Evolutionary conservation across 2,888 invertebrate genomes (phyloP).

Genomic region (Ectropis crepuscularia): DNA sequence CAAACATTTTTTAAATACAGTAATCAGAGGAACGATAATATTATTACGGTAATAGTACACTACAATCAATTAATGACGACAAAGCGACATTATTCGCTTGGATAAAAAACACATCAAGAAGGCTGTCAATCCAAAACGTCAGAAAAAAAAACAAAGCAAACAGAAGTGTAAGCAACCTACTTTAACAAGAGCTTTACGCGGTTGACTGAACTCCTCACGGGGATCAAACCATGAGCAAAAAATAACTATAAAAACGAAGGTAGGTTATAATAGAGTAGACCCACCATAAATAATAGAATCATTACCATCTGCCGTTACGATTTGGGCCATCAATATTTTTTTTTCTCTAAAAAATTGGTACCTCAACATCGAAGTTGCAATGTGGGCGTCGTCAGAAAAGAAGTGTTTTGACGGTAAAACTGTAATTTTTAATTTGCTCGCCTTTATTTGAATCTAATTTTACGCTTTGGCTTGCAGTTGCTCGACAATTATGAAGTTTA

Average conservation of each 20-base stretch:
- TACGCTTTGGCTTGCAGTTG: slow-evolving; percentile 4
- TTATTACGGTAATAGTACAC: no score
- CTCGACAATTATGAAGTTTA: no score
- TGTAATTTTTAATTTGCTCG: slow-evolving; percentile 67
- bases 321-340: slow-evolving; percentile 75
- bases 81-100: no score
- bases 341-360: slow-evolving; percentile 38
- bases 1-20: no score
- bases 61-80: no score
- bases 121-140: slow-evolving; percentile 1
- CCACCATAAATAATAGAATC: slow-evolving; percentile 83
- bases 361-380: slow-evolving; percentile 42
- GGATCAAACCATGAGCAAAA: slow-evolving; percentile 44
- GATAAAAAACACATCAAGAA: no score
- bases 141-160: slow-evolving; percentile 37
- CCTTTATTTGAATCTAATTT: slow-evolving; percentile 23
- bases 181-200: slow-evolving; percentile 40
- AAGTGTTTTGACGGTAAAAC: slow-evolving; percentile 77
- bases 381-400: slow-evolving; percentile 68
- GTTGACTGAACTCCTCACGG: slow-evolving; percentile 41
- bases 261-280: slow-evolving; percentile 61
- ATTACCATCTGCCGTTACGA: slow-evolving; percentile 82
- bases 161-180: slow-evolving; percentile 22
- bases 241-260: slow-evolving; percentile 50
- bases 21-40: no score